phyloP scores from a whole-genome alignment of 2,797 vertebrate genomes.

The Anabacerthia variegaticeps region DNA sequence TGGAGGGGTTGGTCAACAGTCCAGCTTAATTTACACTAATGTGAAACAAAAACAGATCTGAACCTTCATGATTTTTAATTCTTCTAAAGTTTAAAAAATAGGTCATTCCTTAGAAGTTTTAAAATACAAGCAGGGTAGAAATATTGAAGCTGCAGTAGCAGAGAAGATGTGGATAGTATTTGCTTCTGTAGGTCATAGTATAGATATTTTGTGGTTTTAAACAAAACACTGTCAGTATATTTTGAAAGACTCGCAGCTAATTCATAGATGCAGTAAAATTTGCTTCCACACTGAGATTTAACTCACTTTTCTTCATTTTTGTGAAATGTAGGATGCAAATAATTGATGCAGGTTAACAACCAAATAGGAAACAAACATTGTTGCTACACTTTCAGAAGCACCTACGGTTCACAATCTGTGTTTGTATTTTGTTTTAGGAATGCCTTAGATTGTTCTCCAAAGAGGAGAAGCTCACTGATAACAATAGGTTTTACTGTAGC shows the following conservation, averaged over 20 bases:
- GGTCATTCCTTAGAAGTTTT: background rate
- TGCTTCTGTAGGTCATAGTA: background rate
- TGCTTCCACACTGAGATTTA: background rate
- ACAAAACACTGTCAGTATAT: background rate
- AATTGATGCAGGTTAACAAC: background rate
- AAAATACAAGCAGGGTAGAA: background rate
- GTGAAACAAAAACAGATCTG: background rate
- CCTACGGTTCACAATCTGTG: background rate
- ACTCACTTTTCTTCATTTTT: background rate
- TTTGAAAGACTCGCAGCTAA: background rate
- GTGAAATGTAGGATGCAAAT: background rate
- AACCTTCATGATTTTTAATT: background rate
- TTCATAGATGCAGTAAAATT: background rate
- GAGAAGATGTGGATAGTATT: background rate
- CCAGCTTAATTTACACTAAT: background rate
- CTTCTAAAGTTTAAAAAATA: background rate
- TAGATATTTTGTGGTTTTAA: background rate
- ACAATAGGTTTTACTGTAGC: slow-evolving; percentile 95
- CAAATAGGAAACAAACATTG: background rate
- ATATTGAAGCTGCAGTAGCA: background rate
- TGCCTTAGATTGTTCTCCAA: slow-evolving; percentile 97
- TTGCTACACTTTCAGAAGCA: background rate
- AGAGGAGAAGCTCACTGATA: slow-evolving; percentile 95
- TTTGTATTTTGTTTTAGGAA: slow-evolving; percentile 79
- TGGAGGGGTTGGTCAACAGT: background rate